A percentile compares a stretch with the other conserved stretches of the same genome.
phyloP scores from a whole-genome alignment of 1,140 invertebrate species.

The Vanessa tameamea region DNA sequence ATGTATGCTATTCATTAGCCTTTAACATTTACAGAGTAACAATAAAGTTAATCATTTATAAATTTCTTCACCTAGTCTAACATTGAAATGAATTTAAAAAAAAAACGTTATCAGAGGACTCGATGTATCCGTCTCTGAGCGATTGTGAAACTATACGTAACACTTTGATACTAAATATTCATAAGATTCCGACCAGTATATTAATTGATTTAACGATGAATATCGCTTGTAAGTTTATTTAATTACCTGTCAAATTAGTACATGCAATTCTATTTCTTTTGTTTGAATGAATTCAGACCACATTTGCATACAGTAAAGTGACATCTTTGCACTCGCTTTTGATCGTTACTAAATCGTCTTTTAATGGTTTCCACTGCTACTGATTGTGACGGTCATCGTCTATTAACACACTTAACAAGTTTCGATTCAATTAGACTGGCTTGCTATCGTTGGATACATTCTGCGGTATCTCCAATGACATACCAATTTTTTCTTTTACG shows the following conservation, averaged over 20 bases:
- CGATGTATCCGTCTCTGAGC: constrained; percentile 55
- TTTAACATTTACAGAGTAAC: constrained; percentile 31
- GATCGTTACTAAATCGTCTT: constrained; percentile 67
- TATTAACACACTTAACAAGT: constrained; percentile 72
- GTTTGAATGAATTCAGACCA: constrained; percentile 22
- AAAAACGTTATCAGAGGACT: constrained; percentile 66
- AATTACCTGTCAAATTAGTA: constrained; percentile 5
- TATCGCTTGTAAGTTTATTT: neutral
- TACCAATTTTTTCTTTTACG: constrained; percentile 9
- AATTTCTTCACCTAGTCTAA: constrained; percentile 69
- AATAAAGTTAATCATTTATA: constrained; percentile 40
- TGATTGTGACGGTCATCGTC: constrained; percentile 54
- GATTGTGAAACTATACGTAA: constrained; percentile 60
- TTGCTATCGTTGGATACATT: constrained; percentile 37
- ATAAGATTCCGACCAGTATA: neutral
- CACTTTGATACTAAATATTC: neutral
- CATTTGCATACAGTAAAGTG: constrained; percentile 41
- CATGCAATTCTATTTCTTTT: constrained; percentile 20
- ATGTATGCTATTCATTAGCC: constrained; percentile 18
- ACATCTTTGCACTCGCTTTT: constrained; percentile 51
- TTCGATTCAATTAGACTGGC: constrained; percentile 56
- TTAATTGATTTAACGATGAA: neutral
- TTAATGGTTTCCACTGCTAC: constrained; percentile 59
- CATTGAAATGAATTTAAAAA: constrained; percentile 73
- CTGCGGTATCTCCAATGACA: constrained; percentile 41